Conservation (phyloP, 92 coral and sea anemone genomes). For the Bergia sp. region DNA sequence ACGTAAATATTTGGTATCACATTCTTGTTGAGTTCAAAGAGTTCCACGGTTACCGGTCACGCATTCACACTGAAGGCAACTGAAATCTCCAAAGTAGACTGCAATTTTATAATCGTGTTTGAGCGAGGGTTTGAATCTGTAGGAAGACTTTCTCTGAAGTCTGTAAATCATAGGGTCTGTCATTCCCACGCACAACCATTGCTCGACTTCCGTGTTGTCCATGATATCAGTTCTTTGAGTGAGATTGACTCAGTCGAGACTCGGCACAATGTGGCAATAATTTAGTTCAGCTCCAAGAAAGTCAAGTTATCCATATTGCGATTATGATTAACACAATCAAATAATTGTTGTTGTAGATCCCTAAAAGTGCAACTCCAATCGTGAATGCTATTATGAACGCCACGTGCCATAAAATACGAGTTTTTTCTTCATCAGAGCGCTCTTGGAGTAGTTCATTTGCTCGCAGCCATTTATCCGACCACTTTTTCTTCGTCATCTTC, state of each 20-base stretch:
- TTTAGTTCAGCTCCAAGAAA: neutral
- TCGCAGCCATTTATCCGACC: conserved; percentile 49
- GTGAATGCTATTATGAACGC: conserved; percentile 77
- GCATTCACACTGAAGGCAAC: too few relatives aligned
- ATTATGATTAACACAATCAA: conserved; percentile 79
- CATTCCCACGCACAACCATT: too few relatives aligned
- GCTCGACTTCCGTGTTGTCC: too few relatives aligned
- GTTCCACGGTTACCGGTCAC: conserved; percentile 6
- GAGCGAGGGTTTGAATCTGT: neutral
- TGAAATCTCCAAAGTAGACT: neutral
- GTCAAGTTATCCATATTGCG: conserved; percentile 79
- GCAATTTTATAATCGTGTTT: too few relatives aligned
- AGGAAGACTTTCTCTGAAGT: neutral
- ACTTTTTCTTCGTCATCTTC: neutral
- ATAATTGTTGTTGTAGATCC: conserved; percentile 76
- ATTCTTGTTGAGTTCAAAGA: neutral
- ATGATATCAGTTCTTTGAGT: too few relatives aligned
- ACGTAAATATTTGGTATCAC: neutral
- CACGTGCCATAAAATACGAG: conserved; percentile 61
- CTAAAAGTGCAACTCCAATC: conserved; percentile 69
- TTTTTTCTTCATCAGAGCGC: conserved; percentile 49
- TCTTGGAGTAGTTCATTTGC: conserved; percentile 53
- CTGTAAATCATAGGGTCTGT: too few relatives aligned
- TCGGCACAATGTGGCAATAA: too few relatives aligned
- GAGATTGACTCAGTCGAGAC: neutral